Conservation (phyloP, 2,797 vertebrate genomes). For the Etheostoma nigrum region DNA sequence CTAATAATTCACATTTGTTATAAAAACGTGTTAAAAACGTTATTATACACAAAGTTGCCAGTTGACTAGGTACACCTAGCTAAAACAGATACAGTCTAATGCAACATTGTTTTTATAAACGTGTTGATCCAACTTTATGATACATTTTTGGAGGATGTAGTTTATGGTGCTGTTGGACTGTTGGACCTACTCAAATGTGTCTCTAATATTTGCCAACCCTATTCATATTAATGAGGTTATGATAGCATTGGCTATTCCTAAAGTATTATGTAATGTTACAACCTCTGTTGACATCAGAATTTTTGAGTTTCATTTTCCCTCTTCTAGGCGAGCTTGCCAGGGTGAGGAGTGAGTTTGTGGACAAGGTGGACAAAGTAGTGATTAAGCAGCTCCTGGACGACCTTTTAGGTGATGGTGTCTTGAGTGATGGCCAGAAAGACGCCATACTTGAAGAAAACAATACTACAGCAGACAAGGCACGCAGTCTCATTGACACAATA, state of each 20-base stretch:
- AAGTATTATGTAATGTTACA: background rate
- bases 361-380: fast-evolving
- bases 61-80: background rate
- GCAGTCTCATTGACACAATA: conserved; percentile 73
- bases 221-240: background rate
- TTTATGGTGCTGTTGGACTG: background rate
- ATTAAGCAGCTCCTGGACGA: conserved; percentile 78
- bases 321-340: conserved; percentile 41
- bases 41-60: background rate
- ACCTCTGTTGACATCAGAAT: background rate
- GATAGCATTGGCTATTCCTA: background rate
- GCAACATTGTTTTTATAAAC: background rate
- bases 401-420: conserved; percentile 48
- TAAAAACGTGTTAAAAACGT: background rate
- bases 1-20: background rate
- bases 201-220: background rate
- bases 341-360: conserved; percentile 59
- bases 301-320: background rate
- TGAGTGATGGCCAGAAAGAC: conserved; percentile 73
- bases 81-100: background rate
- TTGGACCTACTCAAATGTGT: background rate
- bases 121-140: background rate
- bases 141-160: background rate
- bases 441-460: conserved; percentile 2
- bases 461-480: conserved; percentile 52